Evolutionary conservation across 2,113 vertebrate genomes (phyloP), one percentile per base, ranked within the genome.

Genomic region (Limanda limanda): DNA sequence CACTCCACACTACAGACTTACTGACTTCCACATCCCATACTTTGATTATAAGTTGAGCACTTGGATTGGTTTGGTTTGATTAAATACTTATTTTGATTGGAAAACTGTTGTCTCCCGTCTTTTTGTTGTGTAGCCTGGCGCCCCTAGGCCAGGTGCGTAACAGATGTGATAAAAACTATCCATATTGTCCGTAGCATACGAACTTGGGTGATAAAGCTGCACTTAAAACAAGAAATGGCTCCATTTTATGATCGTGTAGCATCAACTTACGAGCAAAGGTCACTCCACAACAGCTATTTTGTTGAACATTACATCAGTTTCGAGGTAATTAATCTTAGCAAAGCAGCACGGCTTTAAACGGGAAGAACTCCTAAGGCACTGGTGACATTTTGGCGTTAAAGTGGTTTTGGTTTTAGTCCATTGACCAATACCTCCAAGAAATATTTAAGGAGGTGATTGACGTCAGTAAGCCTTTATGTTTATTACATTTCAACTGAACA

Each of bases 241-340:
- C 51, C 23, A 1, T 84, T 75, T 79, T 80, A 79, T 79, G 66
- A 71, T 52, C 18, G 14, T 14, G 56, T 79, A 68, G 76, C 77
- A 77, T 74, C 55, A 76, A 25, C 40, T 60, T 17, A 15, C 80
- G 76, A 74, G 64, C 81, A 77, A 79, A 83, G 74, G 81, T 87
- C 85, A 81, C 51, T 72, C 24, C 1, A 48, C 48, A 59, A 78
- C 76, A 84, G 76, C 83, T 71, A 78, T 52, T 84, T 88, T 74
- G 35, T 76, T 55, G 72, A 79, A 77, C 62, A 81, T 74, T 70
- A 71, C 71, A 79, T 78, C 68, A n/a, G 23, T 81, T 82, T 81
- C 1, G 20, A 61, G 71, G 45, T 79, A 74, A 88, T 86, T 79
- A 20, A 83, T 54, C 14, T 54, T 8, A 54, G 51, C 20, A 54